phyloP scores from a whole-genome alignment of 2,888 invertebrate species.

The Caenorhabditis sp. region DNA sequence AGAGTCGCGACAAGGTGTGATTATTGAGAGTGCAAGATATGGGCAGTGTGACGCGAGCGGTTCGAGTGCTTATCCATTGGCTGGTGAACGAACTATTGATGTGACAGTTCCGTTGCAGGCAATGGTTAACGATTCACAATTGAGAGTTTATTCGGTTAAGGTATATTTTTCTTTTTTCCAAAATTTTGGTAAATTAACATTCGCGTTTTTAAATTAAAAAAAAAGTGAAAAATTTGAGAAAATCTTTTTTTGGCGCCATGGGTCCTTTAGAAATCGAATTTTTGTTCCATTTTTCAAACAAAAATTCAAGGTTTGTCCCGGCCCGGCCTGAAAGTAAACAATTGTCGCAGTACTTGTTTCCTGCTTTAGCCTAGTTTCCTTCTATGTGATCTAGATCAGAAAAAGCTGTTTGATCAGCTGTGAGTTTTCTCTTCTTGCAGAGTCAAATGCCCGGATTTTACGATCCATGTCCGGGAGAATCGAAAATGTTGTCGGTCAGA shows the following conservation, averaged over 20 bases:
- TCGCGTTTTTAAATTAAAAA: not conserved
- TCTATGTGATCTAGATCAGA: no score
- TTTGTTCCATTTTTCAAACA: no score
- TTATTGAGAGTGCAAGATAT: slow-evolving; percentile 81
- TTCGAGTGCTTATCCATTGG: slow-evolving; percentile 60
- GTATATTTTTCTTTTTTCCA: slow-evolving; percentile 27
- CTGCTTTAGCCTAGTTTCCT: no score
- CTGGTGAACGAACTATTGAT: slow-evolving; percentile 74
- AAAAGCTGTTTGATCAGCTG: slow-evolving; percentile 52
- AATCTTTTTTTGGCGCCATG: no score
- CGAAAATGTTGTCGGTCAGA: slow-evolving; percentile 84
- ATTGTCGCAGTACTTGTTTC: no score
- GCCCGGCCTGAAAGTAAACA: no score
- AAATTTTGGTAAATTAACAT: no score
- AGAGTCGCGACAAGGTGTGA: slow-evolving; percentile 82
- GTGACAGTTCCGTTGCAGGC: slow-evolving; percentile 92
- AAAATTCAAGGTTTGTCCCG: no score
- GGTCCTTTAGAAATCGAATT: no score
- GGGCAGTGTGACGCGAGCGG: slow-evolving; percentile 49
- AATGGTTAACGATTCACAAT: slow-evolving; percentile 87
- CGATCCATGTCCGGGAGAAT: slow-evolving; percentile 89
- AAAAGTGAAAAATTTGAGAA: no score
- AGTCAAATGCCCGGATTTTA: slow-evolving; percentile 94
- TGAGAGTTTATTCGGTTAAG: slow-evolving; percentile 72
- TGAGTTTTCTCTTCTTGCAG: slow-evolving; percentile 77